These are phyloP conservation scores for Parnassius apollo DNA, from an alignment of 2,888 invertebrate species.

Conservation along the genomic window DNA sequence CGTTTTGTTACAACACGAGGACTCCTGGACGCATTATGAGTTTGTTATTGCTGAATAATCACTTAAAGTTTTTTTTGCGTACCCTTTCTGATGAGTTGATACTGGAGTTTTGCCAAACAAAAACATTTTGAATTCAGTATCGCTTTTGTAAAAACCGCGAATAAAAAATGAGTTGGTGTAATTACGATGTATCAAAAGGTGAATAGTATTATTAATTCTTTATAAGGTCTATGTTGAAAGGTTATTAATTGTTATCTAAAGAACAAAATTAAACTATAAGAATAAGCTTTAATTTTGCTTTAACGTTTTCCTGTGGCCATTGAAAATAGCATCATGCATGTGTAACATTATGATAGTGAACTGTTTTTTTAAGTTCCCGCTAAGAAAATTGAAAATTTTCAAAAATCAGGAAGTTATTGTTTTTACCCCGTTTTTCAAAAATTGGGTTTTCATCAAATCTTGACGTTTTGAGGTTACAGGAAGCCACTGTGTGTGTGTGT, in stretches of 20 bases:
- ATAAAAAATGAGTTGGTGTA: background rate
- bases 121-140: constrained; percentile 1
- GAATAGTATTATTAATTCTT: constrained; percentile 1
- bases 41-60: constrained; percentile 27
- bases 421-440: too few species aligned
- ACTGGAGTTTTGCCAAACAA: constrained; percentile 7
- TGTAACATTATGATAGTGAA: too few species aligned
- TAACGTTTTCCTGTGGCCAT: too few species aligned
- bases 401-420: too few species aligned
- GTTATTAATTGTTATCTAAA: constrained; percentile 5
- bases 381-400: too few species aligned
- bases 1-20: constrained; percentile 38
- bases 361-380: too few species aligned
- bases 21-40: constrained; percentile 30
- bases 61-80: constrained; percentile 21
- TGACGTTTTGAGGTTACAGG: too few species aligned
- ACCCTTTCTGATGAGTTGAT: background rate
- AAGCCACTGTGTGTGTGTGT: too few species aligned
- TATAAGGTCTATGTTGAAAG: background rate
- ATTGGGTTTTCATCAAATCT: too few species aligned
- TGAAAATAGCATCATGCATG: too few species aligned
- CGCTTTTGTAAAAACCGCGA: constrained; percentile 1
- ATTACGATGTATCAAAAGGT: constrained; percentile 1
- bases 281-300: too few species aligned
- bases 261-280: background rate